These are phyloP conservation scores for Andricus quercusramuli DNA, from an alignment of 2,888 invertebrate genomes.

Conservation along the genomic window DNA sequence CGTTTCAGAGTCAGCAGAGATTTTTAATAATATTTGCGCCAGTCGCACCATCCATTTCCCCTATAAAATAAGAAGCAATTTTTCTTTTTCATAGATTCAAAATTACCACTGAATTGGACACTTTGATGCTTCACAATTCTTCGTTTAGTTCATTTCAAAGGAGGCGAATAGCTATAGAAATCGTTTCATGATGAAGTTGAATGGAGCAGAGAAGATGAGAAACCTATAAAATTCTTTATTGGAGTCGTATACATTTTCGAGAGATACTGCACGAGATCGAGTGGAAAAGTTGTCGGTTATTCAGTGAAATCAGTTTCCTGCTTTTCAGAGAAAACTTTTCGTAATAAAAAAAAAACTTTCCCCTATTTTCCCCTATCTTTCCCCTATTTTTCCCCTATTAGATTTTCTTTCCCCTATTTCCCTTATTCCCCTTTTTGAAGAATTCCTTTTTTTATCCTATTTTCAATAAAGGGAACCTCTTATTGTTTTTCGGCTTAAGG, in stretches of 20 bases:
- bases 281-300: conserved; percentile 9
- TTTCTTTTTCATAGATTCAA: not conserved
- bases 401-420: no score
- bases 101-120: not conserved
- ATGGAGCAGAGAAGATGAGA: not conserved
- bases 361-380: no score
- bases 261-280: not conserved
- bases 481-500: no score
- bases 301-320: conserved; percentile 8
- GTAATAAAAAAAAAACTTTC: not conserved
- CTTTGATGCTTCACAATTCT: not conserved
- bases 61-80: not conserved
- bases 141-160: not conserved
- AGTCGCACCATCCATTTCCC: not conserved
- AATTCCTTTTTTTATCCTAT: no score
- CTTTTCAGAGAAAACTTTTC: not conserved
- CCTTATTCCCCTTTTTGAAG: no score
- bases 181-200: not conserved
- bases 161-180: not conserved
- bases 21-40: no score
- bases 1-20: no score
- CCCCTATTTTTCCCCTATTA: no score
- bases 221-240: conserved; percentile 34
- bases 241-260: conserved; percentile 27
- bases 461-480: no score